Percentiles rank a stretch among this genome's conserved stretches.
phyloP scores from a whole-genome alignment of 2,888 invertebrate species.

The Eubasilissa splendida region DNA sequence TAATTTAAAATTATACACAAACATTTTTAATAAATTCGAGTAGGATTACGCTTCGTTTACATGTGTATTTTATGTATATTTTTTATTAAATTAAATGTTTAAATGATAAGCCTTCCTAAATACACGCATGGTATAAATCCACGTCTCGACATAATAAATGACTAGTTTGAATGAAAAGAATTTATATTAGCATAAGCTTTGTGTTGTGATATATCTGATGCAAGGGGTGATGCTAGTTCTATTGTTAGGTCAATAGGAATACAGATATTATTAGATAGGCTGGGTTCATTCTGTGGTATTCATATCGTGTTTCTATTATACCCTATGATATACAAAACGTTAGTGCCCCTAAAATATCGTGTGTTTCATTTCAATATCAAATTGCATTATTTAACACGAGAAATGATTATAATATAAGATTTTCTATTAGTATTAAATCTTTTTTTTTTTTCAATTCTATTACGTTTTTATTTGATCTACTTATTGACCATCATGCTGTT shows the following conservation, averaged over 20 bases:
- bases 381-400: not conserved
- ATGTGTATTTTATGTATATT: too few relatives aligned
- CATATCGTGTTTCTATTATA: slow-evolving; percentile 47
- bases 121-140: slow-evolving; percentile 8
- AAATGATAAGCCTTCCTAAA: too few relatives aligned
- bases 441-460: too few relatives aligned
- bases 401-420: too few relatives aligned
- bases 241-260: slow-evolving; percentile 45
- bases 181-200: slow-evolving; percentile 54
- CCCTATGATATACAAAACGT: not conserved
- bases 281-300: slow-evolving; percentile 29
- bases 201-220: slow-evolving; percentile 41
- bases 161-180: slow-evolving; percentile 45
- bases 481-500: too few relatives aligned
- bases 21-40: too few relatives aligned
- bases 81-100: too few relatives aligned
- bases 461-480: too few relatives aligned
- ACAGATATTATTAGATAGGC: slow-evolving; percentile 43
- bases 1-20: too few relatives aligned
- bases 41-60: too few relatives aligned
- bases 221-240: slow-evolving; percentile 46
- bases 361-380: slow-evolving; percentile 5
- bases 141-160: slow-evolving; percentile 25
- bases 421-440: too few relatives aligned
- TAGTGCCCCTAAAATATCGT: slow-evolving; percentile 3